These are phyloP conservation scores for Drosophila asahinai DNA, from an alignment of 1,140 invertebrate species.

Conservation along the genomic window DNA sequence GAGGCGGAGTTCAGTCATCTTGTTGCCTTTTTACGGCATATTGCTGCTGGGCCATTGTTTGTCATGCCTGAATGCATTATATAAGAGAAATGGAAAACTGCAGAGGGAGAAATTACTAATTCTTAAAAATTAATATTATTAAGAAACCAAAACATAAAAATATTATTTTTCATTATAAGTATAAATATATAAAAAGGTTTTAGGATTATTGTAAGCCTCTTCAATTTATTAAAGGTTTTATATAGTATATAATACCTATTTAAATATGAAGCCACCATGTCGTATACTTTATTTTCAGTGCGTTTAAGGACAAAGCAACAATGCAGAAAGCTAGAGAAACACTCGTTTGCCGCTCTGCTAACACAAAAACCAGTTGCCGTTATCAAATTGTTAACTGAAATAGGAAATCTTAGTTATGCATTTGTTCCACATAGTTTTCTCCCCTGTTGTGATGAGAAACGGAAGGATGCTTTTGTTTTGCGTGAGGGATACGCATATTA, in stretches of 20 bases:
- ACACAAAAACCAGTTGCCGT: slow-evolving; percentile 54
- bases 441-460: slow-evolving; percentile 9
- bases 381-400: slow-evolving; percentile 82
- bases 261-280: neutral
- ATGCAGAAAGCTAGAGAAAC: slow-evolving; percentile 38
- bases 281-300: slow-evolving; percentile 41
- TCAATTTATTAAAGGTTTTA: no score
- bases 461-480: slow-evolving; percentile 1
- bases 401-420: slow-evolving; percentile 80
- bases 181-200: no score
- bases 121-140: neutral
- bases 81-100: slow-evolving; percentile 6
- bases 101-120: slow-evolving; percentile 3
- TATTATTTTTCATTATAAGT: no score
- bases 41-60: slow-evolving; percentile 49
- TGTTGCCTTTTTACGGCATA: slow-evolving; percentile 49
- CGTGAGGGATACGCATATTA: neutral
- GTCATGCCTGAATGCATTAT: slow-evolving; percentile 43
- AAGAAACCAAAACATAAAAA: neutral
- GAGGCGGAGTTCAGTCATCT: slow-evolving; percentile 20
- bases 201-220: no score
- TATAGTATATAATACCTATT: neutral
- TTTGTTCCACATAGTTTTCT: slow-evolving; percentile 52
- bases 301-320: slow-evolving; percentile 21
- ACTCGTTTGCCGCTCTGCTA: slow-evolving; percentile 39